Evolutionary conservation across 1,140 invertebrate species (phyloP), one percentile per base, ranked within the genome.

Genomic region (Phenacoccus solenopsis): DNA sequence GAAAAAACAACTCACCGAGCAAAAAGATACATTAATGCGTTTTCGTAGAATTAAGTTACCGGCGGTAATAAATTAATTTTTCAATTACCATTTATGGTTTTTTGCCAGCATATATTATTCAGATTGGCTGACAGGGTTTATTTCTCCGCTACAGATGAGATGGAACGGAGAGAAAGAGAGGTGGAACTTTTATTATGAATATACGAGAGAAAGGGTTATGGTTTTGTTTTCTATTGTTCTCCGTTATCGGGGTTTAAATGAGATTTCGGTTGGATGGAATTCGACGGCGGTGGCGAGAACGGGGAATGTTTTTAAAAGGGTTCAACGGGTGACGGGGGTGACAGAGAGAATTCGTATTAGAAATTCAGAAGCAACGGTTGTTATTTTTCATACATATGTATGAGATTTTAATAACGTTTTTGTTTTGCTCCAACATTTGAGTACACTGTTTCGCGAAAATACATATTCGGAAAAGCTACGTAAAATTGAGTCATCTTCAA

Each of bases 381-480:
- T 64, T 64, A 64, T 64, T 64, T 64, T 64, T 64, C 59, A 64
- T 64, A 64, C 59, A 64, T 64, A 64, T 64, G 59, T 64, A 64
- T 64, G 59, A 64, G 59, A 64, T 64, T 64, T 64, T 64, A 64
- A 64, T 64, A 64, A 64, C 59, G 22, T 64, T 64, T 27, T 64
- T 64, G 21, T 24, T 64, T 64, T 64, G 2, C 38, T 49, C 38
- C 16, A n/a, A 49, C 38, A n/a, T 49, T 49, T 49, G n/a, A n/a
- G n/a, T n/a, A n/a, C n/a, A n/a, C n/a, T n/a, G n/a, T n/a, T n/a
- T n/a, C n/a, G n/a, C n/a, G n/a, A n/a, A n/a, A n/a, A n/a, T n/a
- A n/a, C n/a, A n/a, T n/a, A n/a, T n/a, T n/a, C n/a, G n/a, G n/a
- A n/a, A n/a, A n/a, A n/a, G n/a, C n/a, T n/a, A n/a, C n/a, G n/a